Conservation (phyloP, 2,113 vertebrate species). For the Poeciliopsis prolifica region DNA sequence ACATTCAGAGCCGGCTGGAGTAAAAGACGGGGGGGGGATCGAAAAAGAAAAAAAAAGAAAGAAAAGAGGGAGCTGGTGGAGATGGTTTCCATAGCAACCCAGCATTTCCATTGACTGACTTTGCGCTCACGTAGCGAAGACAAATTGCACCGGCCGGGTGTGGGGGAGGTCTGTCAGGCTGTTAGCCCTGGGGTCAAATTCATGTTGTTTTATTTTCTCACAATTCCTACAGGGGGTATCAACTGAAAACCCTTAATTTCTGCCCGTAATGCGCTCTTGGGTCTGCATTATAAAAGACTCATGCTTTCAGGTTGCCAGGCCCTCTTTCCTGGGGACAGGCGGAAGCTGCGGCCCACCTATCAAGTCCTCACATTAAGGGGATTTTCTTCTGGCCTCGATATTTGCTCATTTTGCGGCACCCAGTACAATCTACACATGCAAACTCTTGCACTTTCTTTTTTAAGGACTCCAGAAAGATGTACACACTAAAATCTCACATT, state of each 20-base stretch:
- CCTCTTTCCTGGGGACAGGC: conserved; percentile 37
- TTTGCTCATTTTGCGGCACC: conserved; percentile 33
- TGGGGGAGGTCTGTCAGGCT: conserved; percentile 78
- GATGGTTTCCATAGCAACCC: conserved; percentile 82
- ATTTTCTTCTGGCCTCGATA: conserved; percentile 24
- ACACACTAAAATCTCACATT: conserved; percentile 25
- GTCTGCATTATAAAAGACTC: conserved; percentile 53
- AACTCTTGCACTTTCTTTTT: not conserved
- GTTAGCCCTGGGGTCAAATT: conserved; percentile 81
- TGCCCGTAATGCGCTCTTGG: conserved; percentile 57
- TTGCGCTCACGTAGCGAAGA: conserved; percentile 82
- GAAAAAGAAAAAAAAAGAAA: conserved; percentile 12
- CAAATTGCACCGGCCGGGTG: conserved; percentile 78
- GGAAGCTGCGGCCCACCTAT: conserved; percentile 35
- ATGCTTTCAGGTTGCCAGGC: conserved; percentile 60
- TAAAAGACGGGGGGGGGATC: conserved; percentile 17
- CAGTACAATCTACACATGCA: conserved; percentile 3
- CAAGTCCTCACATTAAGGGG: conserved; percentile 24
- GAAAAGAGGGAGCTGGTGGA: conserved; percentile 65
- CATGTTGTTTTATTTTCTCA: conserved; percentile 81
- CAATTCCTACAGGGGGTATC: conserved; percentile 70
- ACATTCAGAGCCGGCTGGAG: conserved; percentile 67
- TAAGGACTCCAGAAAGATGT: conserved; percentile 8
- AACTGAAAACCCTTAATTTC: conserved; percentile 69
- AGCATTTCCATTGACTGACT: conserved; percentile 83